Base-by-base conservation (phyloP, 1,140 invertebrate species). In the Pogonomyrmex californicus region DNA sequence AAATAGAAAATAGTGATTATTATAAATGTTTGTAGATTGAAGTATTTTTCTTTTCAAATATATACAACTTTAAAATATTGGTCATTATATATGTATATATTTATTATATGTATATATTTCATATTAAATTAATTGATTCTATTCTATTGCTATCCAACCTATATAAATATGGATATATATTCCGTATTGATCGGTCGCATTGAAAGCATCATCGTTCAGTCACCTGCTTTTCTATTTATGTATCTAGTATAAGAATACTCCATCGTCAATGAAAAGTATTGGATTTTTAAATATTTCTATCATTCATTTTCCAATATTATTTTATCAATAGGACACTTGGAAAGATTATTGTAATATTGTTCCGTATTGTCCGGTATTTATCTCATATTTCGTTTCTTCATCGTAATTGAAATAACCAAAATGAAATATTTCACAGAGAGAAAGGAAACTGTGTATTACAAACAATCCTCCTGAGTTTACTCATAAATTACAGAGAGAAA, bases 111-210 rank as follows among this genome's bases (percentile, higher is more conserved):
- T 76, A 30, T 41, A 56, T 70, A n/a, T 68, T 70, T 33, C 65
- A 81, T 23, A 81, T 81, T 70, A 81, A 47, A 54, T 81, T 70
- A 81, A 81, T 81, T 81, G 65, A 33, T 41, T 70, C 49, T 70
- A 54, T 44, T 81, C 38, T 38, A 81, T 56, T 44, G 65, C 23
- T 33, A 36, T 65, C 10, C 38, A 38, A 81, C 65, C 78, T 81
- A 70, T 38, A 79, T 81, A 81, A 81, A 68, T 54, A 54, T 68
- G 36, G 33, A 70, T 44, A 56, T 58, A 70, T 81, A 81, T 81
- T 70, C 14, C 38, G 44, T 70, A 81, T 81, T 70, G 78, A 81
- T 81, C 44, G 65, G n/a, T 36, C 23, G 44, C 36, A 54, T 81
- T 81, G 77, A 81, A 81, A 81, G 47, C 36, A 58, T 58, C 56